Percentiles rank a stretch among this genome's conserved stretches.
Evolutionary conservation across 2,888 invertebrate genomes (phyloP).

Genomic region (Phyto melanocephala): DNA sequence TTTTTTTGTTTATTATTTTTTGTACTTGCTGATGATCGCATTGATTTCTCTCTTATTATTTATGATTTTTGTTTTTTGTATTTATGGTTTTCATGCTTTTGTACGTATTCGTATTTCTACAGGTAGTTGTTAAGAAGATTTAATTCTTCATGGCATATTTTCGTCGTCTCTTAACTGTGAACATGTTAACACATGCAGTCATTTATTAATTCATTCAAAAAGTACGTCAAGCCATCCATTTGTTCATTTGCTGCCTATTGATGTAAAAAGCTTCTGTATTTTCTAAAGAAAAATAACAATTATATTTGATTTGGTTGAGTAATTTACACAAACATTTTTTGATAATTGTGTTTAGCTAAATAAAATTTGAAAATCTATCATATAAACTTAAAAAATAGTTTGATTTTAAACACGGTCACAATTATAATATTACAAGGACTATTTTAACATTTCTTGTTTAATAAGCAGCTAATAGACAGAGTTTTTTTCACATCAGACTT

Average conservation of each 20-base stretch:
- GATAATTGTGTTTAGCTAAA: not conserved
- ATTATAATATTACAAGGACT: too few relatives aligned
- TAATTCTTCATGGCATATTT: constrained; percentile 40
- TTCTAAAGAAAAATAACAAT: not conserved
- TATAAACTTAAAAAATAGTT: too few relatives aligned
- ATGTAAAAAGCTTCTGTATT: constrained; percentile 57
- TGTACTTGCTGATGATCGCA: constrained; percentile 33
- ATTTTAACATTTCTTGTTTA: too few relatives aligned
- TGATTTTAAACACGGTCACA: too few relatives aligned
- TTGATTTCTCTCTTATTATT: constrained; percentile 49
- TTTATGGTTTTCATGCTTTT: not conserved
- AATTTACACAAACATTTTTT: not conserved
- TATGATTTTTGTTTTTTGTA: constrained; percentile 12
- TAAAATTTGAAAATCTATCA: not conserved
- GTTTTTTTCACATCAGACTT: too few relatives aligned
- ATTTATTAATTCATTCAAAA: constrained; percentile 18
- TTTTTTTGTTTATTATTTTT: constrained; percentile 7
- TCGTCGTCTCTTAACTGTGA: constrained; percentile 15
- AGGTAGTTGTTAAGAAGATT: constrained; percentile 42
- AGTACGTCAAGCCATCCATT: not conserved
- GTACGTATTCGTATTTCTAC: not conserved
- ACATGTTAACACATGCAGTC: constrained; percentile 18
- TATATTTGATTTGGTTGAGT: not conserved
- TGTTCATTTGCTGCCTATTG: constrained; percentile 39
- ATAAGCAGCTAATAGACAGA: too few relatives aligned